Percentiles rank a stretch among this genome's conserved stretches.
Evolutionary conservation across 2,113 vertebrate species (phyloP).

Genomic region (Circaetus cinerascens): DNA sequence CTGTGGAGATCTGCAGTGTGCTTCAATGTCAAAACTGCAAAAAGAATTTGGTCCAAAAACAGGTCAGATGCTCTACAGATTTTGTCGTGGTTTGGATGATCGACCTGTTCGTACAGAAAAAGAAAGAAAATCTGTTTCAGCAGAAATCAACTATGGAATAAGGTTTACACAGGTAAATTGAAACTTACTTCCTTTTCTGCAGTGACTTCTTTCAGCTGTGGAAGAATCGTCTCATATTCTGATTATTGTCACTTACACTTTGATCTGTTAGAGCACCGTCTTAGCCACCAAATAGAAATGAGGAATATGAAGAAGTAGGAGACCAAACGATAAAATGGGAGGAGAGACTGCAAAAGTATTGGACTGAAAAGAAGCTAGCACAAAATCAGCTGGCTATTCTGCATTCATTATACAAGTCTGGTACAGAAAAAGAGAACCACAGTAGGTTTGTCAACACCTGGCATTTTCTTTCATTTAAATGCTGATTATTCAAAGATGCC

Average conservation of each 20-base stretch:
- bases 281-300: constrained; percentile 29
- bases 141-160: constrained; percentile 98
- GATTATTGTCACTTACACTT: constrained; percentile 44
- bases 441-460: constrained; percentile 38
- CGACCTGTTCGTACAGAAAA: constrained; percentile 91
- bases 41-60: constrained; percentile 95
- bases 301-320: constrained; percentile 46
- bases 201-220: not conserved
- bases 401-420: not conserved
- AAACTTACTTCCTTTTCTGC: not conserved
- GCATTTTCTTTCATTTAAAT: constrained; percentile 34
- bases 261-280: constrained; percentile 35
- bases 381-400: constrained; percentile 50
- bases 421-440: constrained; percentile 39
- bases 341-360: constrained; percentile 29
- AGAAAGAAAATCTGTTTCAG: constrained; percentile 95
- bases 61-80: constrained; percentile 93
- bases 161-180: constrained; percentile 87
- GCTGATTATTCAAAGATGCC: not conserved
- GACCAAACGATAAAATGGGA: constrained; percentile 29
- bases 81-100: constrained; percentile 94
- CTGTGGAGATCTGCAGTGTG: constrained; percentile 91
- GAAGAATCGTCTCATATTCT: constrained; percentile 4
- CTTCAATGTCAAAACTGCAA: constrained; percentile 89
- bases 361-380: constrained; percentile 40